These are phyloP conservation scores for Macheiramphus alcinus DNA, from an alignment of 2,113 vertebrate genomes.

Conservation along the genomic window DNA sequence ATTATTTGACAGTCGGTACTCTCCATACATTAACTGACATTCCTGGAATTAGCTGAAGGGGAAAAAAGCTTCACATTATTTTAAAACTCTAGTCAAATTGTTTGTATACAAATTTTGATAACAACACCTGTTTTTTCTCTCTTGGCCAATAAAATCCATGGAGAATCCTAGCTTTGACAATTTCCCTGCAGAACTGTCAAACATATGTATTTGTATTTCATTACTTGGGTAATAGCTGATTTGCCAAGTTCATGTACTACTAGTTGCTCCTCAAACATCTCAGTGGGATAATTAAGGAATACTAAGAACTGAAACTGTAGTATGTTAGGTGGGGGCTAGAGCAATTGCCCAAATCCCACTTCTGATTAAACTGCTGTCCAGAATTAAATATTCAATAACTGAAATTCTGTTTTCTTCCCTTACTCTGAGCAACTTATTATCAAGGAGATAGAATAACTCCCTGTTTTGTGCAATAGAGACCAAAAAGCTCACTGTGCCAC, in stretches of 20 bases:
- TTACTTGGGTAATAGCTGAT: conserved; percentile 80
- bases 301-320: conserved; percentile 80
- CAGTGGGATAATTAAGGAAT: conserved; percentile 82
- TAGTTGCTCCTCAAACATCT: conserved; percentile 80
- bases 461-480: conserved; percentile 61
- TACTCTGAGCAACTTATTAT: conserved; percentile 64
- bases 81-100: conserved; percentile 73
- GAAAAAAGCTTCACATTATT: conserved; percentile 66
- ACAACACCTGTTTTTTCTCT: conserved; percentile 79
- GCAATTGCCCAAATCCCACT: conserved; percentile 79
- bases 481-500: conserved; percentile 9
- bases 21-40: conserved; percentile 64
- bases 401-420: conserved; percentile 74
- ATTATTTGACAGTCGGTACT: conserved; percentile 69
- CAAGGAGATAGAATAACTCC: conserved; percentile 63
- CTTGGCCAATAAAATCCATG: conserved; percentile 71
- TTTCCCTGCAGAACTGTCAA: conserved; percentile 78
- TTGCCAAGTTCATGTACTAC: conserved; percentile 83
- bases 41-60: conserved; percentile 55
- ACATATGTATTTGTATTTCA: conserved; percentile 86
- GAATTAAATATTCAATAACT: conserved; percentile 81
- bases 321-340: conserved; percentile 70
- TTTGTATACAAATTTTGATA: conserved; percentile 75
- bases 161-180: conserved; percentile 73
- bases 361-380: conserved; percentile 80